Percentiles rank a stretch among this genome's conserved stretches.
These are phyloP conservation scores for Holothuria scabra DNA, from an alignment of 53 echinoderm and acorn worm species.

Conservation along the genomic window DNA sequence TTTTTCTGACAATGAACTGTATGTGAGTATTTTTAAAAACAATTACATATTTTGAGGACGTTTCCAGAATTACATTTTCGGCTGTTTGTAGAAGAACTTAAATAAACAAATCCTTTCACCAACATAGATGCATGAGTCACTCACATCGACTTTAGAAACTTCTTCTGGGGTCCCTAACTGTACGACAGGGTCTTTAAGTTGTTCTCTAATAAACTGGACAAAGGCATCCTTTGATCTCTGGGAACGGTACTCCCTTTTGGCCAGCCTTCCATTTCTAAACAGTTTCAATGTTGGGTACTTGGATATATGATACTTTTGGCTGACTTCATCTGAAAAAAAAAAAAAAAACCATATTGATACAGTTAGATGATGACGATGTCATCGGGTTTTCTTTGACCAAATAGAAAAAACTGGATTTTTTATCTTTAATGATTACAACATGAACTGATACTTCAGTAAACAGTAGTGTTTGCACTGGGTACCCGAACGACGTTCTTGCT, in stretches of 20 bases:
- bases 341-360: neutral
- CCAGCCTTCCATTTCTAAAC: constrained; percentile 90
- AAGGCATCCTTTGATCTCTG: constrained; percentile 97
- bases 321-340: constrained; percentile 74
- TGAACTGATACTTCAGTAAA: too few relatives aligned
- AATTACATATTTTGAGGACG: too few relatives aligned
- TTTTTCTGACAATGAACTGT: too few relatives aligned
- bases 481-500: too few relatives aligned
- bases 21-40: too few relatives aligned
- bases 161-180: constrained; percentile 41
- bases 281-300: constrained; percentile 98
- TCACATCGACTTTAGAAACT: constrained; percentile 51
- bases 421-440: too few relatives aligned
- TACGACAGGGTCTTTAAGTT: constrained; percentile 77
- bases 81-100: too few relatives aligned
- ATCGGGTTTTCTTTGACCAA: too few relatives aligned
- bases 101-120: too few relatives aligned
- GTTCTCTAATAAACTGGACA: constrained; percentile 69
- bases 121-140: neutral
- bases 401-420: neutral
- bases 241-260: constrained; percentile 92
- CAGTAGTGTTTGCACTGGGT: too few relatives aligned
- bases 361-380: neutral
- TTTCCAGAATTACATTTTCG: too few relatives aligned
- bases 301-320: constrained; percentile 91